Evolutionary conservation across 35 echinoderm and acorn worm genomes (phyloP).

Genomic region (Acanthaster planci): DNA sequence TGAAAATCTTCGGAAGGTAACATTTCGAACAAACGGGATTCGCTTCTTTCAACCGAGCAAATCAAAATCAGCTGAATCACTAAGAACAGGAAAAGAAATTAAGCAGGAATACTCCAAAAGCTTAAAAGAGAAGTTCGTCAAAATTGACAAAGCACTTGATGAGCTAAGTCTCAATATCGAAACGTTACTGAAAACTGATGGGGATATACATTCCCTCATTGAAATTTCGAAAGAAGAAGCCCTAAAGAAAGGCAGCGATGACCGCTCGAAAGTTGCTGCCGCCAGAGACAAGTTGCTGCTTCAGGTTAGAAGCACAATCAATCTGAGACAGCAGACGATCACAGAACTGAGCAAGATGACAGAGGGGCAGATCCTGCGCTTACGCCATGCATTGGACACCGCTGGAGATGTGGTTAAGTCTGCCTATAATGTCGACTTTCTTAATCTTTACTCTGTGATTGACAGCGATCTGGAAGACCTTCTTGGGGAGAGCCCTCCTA

Average conservation of each 20-base stretch:
- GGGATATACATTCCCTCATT: neutral
- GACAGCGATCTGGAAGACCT: neutral
- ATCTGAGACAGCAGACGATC: neutral
- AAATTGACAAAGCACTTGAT: neutral
- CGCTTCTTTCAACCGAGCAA: neutral
- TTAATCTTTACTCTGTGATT: neutral
- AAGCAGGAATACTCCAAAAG: neutral
- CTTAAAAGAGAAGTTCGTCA: neutral
- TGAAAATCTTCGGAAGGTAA: neutral
- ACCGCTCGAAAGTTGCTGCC: neutral
- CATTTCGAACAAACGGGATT: neutral
- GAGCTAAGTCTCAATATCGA: neutral
- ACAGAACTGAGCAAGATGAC: neutral
- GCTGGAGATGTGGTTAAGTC: neutral
- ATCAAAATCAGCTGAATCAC: neutral
- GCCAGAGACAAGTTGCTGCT: neutral
- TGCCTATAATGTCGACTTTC: neutral
- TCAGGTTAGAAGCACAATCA: neutral
- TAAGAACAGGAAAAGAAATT: neutral
- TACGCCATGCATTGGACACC: neutral
- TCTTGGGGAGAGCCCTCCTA: neutral
- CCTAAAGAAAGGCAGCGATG: neutral
- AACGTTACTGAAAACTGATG: neutral
- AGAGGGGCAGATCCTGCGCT: neutral
- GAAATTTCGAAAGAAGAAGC: neutral